Conservation (phyloP, 2,888 invertebrate species). For the Lucinisca nassula region DNA sequence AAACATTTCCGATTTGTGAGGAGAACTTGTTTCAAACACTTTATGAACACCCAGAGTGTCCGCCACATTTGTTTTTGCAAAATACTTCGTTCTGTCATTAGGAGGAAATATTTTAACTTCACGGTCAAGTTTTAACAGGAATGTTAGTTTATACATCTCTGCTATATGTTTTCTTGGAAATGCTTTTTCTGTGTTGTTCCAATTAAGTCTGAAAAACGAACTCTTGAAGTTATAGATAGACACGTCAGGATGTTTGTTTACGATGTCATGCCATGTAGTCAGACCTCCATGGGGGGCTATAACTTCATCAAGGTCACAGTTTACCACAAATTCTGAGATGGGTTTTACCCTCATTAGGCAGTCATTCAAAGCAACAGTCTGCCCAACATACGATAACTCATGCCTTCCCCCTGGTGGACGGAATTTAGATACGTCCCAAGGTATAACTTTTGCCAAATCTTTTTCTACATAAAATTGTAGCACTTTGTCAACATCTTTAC, state of each 20-base stretch:
- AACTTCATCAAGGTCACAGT: slow-evolving; percentile 85
- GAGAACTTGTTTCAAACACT: neutral
- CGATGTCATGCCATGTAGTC: slow-evolving; percentile 17
- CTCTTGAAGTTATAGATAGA: neutral
- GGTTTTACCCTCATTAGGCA: slow-evolving; percentile 82
- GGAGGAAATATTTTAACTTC: neutral
- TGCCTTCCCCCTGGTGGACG: neutral
- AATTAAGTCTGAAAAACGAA: neutral
- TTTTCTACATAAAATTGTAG: slow-evolving; percentile 72
- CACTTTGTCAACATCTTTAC: slow-evolving; percentile 74
- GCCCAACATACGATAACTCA: slow-evolving; percentile 85
- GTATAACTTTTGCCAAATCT: slow-evolving; percentile 76
- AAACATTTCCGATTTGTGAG: neutral
- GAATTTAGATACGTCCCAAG: slow-evolving; percentile 80
- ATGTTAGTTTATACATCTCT: neutral
- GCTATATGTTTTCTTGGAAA: neutral
- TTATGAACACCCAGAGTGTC: neutral
- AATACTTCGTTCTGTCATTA: neutral
- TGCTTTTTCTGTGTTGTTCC: neutral
- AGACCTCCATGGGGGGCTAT: slow-evolving; percentile 76
- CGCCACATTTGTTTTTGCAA: neutral
- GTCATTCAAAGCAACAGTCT: slow-evolving; percentile 84
- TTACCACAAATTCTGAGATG: slow-evolving; percentile 77
- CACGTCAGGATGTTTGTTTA: neutral
- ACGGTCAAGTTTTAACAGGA: neutral